These are phyloP conservation scores for Huso huso DNA, from an alignment of 2,797 vertebrate genomes.

Conservation along the genomic window DNA sequence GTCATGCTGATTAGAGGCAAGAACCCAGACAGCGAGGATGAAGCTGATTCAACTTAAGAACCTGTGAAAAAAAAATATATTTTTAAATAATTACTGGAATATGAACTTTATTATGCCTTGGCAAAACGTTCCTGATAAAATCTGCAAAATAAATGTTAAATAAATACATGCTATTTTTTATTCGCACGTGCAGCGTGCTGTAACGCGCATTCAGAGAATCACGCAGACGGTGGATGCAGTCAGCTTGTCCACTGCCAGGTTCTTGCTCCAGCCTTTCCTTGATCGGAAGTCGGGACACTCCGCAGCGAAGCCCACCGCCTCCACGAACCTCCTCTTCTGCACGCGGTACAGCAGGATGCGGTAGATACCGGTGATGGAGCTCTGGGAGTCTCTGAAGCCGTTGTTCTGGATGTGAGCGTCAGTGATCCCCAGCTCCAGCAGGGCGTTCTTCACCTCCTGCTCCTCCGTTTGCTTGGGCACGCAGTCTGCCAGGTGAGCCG, in stretches of 20 bases:
- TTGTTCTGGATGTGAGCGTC: constrained; percentile 23
- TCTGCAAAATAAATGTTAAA: too few species aligned
- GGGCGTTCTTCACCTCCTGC: constrained; percentile 15
- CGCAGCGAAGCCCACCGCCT: background rate
- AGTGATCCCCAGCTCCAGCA: background rate
- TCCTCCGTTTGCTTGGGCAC: constrained; percentile 4
- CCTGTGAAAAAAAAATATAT: too few species aligned
- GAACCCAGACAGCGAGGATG: too few species aligned
- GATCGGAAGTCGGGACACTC: background rate
- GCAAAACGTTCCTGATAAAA: too few species aligned
- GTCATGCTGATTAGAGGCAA: too few species aligned
- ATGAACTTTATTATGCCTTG: too few species aligned
- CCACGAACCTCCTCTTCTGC: constrained; percentile 1
- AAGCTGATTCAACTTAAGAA: too few species aligned
- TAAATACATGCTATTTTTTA: too few species aligned
- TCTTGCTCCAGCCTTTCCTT: background rate
- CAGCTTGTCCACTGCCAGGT: background rate
- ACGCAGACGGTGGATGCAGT: background rate
- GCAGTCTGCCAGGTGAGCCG: constrained; percentile 2
- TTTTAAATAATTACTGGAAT: too few species aligned
- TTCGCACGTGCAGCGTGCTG: background rate
- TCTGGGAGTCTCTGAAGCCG: background rate
- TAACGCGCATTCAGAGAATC: background rate
- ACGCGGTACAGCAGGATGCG: constrained; percentile 26
- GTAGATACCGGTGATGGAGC: constrained; percentile 13